Evolutionary conservation across 2,113 vertebrate species (phyloP).

Genomic region (Aldabrachelys gigantea): DNA sequence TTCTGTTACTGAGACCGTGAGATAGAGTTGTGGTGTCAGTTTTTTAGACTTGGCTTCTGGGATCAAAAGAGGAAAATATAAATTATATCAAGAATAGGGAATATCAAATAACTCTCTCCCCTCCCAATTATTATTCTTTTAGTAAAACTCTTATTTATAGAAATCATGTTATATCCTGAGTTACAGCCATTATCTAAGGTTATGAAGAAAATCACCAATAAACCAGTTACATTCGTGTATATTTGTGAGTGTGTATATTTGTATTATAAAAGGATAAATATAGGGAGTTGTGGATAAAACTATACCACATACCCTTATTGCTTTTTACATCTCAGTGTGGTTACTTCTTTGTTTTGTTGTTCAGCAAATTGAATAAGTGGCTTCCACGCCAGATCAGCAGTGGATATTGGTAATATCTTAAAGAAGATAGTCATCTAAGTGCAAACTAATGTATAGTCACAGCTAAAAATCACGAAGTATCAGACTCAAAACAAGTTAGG

Average conservation of each 20-base stretch:
- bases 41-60: not conserved
- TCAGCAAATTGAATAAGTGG: not conserved
- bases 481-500: constrained; percentile 7
- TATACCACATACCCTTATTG: not conserved
- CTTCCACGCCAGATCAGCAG: not conserved
- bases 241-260: too few relatives aligned
- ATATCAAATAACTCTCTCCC: not conserved
- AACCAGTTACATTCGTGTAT: not conserved
- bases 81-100: not conserved
- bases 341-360: not conserved
- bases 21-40: not conserved
- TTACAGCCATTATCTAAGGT: constrained; percentile 3
- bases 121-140: not conserved
- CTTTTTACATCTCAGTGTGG: not conserved
- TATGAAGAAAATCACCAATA: not conserved
- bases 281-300: not conserved
- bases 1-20: not conserved
- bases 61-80: not conserved
- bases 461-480: not conserved
- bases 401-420: not conserved
- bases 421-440: not conserved
- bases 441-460: not conserved
- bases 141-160: not conserved
- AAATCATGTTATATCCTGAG: not conserved
- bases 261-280: not conserved